These are phyloP conservation scores for Muscina levida DNA, from an alignment of 2,888 invertebrate species.

Conservation along the genomic window DNA sequence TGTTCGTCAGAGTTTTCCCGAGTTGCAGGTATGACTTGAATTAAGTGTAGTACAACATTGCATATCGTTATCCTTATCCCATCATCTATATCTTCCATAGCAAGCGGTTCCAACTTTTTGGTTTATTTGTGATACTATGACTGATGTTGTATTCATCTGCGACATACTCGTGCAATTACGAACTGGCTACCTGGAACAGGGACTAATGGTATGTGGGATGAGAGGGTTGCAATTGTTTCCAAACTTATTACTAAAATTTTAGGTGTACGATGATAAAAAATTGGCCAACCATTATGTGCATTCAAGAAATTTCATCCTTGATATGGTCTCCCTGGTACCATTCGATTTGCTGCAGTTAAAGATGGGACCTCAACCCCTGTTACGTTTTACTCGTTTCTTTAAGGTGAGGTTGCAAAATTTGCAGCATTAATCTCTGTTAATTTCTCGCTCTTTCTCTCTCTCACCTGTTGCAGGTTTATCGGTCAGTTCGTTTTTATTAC, in stretches of 20 bases:
- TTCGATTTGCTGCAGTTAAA: conserved; percentile 92
- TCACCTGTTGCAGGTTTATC: conserved; percentile 88
- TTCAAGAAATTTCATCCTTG: conserved; percentile 91
- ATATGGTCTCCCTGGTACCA: conserved; percentile 90
- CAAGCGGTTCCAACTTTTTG: conserved; percentile 87
- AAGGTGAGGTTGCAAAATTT: too few species aligned
- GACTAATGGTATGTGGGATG: conserved; percentile 87
- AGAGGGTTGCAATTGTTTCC: background rate
- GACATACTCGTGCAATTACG: conserved; percentile 95
- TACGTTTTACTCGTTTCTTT: conserved; percentile 92
- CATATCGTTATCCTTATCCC: too few species aligned
- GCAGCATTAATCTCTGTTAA: too few species aligned
- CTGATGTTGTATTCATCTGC: conserved; percentile 92
- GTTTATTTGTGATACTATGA: conserved; percentile 90
- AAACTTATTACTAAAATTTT: background rate
- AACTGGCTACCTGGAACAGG: conserved; percentile 97
- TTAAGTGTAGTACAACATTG: too few species aligned
- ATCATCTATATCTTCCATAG: conserved; percentile 79
- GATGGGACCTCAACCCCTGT: conserved; percentile 90
- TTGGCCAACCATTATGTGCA: conserved; percentile 93
- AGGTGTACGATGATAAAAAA: conserved; percentile 94
- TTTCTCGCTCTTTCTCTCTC: too few species aligned
- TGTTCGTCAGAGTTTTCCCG: conserved; percentile 96
- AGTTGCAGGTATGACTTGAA: conserved; percentile 86
- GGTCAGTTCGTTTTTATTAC: conserved; percentile 95